Conservation (phyloP, 1,140 invertebrate species). For the Caerostris darwini region DNA sequence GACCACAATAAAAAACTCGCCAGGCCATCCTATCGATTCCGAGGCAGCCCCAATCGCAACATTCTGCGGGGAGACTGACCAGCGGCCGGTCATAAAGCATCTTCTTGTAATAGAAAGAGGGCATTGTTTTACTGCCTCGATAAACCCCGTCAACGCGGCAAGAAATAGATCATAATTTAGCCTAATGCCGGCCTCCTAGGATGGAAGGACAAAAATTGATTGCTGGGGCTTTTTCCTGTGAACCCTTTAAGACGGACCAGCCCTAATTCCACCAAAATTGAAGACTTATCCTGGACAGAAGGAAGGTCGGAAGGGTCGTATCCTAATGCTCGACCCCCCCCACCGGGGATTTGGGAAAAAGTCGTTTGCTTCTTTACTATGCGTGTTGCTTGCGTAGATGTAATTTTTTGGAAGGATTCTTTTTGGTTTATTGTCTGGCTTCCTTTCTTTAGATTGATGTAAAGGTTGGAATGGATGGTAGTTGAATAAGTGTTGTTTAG, state of each 20-base stretch:
- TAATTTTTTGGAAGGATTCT: neutral
- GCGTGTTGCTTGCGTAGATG: neutral
- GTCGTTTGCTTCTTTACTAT: conserved; percentile 27
- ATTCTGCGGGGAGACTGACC: neutral
- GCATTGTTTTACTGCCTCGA: conserved; percentile 70
- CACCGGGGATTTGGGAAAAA: neutral
- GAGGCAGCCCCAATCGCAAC: neutral
- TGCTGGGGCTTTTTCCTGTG: conserved; percentile 51
- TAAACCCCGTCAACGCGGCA: conserved; percentile 67
- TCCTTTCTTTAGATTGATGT: neutral
- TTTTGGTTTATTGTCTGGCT: neutral
- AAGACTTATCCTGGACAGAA: conserved; percentile 62
- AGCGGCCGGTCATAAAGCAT: conserved; percentile 18
- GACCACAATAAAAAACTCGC: too few species aligned
- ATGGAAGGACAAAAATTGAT: conserved; percentile 68
- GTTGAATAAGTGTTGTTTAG: neutral
- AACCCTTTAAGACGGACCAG: conserved; percentile 59
- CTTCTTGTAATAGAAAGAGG: conserved; percentile 4
- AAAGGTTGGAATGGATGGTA: neutral
- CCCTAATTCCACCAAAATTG: conserved; percentile 58
- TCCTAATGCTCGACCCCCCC: conserved; percentile 49
- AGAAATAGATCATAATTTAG: conserved; percentile 77
- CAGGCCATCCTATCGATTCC: neutral
- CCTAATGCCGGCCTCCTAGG: conserved; percentile 63
- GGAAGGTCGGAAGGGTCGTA: conserved; percentile 57